A percentile compares a stretch with the other conserved stretches of the same genome.
phyloP scores from a whole-genome alignment of 1,140 invertebrate genomes.

The Orussus abietinus region DNA sequence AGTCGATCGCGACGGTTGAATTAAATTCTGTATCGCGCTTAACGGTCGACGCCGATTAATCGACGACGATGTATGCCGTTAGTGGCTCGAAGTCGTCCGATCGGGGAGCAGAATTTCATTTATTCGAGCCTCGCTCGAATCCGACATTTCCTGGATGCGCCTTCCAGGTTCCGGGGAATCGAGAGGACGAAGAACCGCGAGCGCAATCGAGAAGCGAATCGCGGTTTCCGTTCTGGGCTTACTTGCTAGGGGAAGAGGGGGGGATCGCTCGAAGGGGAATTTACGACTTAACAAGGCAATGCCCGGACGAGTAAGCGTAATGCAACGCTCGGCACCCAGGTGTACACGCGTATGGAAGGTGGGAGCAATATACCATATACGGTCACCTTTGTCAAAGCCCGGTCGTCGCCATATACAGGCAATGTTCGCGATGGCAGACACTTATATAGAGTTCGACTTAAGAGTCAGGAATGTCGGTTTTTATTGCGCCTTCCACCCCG shows the following conservation, averaged over 20 bases:
- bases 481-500: slow-evolving; percentile 44
- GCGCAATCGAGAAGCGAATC: too few species aligned
- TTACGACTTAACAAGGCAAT: background rate
- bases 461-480: slow-evolving; percentile 48
- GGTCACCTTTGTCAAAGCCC: slow-evolving; percentile 50
- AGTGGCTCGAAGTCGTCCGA: too few species aligned
- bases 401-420: slow-evolving; percentile 49
- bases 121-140: too few species aligned
- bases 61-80: too few species aligned
- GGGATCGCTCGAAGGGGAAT: background rate
- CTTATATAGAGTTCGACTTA: slow-evolving; percentile 49
- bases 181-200: too few species aligned
- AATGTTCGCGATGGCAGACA: slow-evolving; percentile 46
- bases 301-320: background rate
- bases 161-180: too few species aligned
- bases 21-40: too few species aligned
- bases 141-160: too few species aligned
- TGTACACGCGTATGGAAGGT: slow-evolving; percentile 40
- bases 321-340: slow-evolving; percentile 10
- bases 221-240: background rate
- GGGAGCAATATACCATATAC: slow-evolving; percentile 47
- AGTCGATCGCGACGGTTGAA: too few species aligned
- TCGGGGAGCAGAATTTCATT: too few species aligned
- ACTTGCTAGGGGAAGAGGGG: background rate
- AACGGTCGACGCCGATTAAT: too few species aligned